phyloP scores from a whole-genome alignment of 2,797 vertebrate genomes.

The Enoplosus armatus region DNA sequence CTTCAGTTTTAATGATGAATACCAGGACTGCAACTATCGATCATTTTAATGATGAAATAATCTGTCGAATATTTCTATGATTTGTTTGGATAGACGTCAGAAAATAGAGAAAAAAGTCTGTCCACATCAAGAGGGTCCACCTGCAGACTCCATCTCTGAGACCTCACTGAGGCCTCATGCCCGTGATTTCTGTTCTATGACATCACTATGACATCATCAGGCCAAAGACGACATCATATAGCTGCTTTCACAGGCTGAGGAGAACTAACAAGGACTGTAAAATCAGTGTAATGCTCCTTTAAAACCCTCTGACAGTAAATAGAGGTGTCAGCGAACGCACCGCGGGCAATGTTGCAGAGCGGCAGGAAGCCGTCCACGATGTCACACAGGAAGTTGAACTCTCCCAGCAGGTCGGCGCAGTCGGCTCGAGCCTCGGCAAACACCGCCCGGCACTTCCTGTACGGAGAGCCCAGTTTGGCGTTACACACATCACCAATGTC shows the following conservation, averaged over 20 bases:
- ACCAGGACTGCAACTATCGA: not conserved
- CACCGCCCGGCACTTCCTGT: constrained; percentile 82
- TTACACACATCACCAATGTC: constrained; percentile 88
- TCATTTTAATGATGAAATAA: not conserved
- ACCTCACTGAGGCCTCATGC: too few species aligned
- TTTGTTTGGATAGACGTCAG: not conserved
- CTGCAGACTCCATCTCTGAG: not conserved
- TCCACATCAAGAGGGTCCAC: not conserved
- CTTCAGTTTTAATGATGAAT: not conserved
- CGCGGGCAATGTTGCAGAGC: constrained; percentile 83
- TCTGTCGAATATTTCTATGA: not conserved
- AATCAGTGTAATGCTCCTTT: not conserved
- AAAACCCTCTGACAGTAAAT: not conserved
- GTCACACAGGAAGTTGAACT: constrained; percentile 86
- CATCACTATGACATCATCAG: not conserved
- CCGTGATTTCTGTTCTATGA: not conserved
- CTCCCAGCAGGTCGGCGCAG: constrained; percentile 81
- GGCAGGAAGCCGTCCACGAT: constrained; percentile 81
- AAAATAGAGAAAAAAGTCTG: too few species aligned
- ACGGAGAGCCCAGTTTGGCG: constrained; percentile 84
- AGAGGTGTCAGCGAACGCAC: constrained; percentile 68
- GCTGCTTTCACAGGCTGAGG: too few species aligned
- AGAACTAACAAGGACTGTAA: not conserved
- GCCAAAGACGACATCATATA: too few species aligned
- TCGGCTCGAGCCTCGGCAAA: constrained; percentile 80